Conservation (phyloP, 2,888 invertebrate genomes). For the Cephus pygmeus region DNA sequence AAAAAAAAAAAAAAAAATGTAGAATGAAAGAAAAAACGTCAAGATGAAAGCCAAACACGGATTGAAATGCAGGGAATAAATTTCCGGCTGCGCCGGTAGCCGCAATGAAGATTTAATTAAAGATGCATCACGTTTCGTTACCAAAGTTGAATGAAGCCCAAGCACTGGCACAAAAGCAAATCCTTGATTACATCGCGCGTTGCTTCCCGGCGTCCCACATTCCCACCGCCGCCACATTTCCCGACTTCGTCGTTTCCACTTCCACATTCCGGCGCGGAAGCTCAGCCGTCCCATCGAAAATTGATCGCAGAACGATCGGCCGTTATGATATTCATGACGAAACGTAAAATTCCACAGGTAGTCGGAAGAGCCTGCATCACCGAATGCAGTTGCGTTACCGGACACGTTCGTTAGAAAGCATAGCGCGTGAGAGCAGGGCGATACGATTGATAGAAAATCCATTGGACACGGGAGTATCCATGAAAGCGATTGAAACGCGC, state of each 20-base stretch:
- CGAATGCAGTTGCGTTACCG: background rate
- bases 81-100: background rate
- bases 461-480: background rate
- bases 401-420: too few relatives aligned
- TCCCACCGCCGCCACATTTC: slow-evolving; percentile 14
- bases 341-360: background rate
- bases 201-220: slow-evolving; percentile 19
- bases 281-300: background rate
- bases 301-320: background rate
- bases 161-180: slow-evolving; percentile 14
- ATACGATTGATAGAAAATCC: background rate
- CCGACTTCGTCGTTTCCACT: slow-evolving; percentile 18
- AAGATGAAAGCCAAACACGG: slow-evolving; percentile 34
- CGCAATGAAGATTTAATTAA: slow-evolving; percentile 51
- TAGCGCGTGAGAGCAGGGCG: background rate
- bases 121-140: slow-evolving; percentile 49
- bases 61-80: slow-evolving; percentile 43
- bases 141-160: slow-evolving; percentile 40
- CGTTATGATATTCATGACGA: background rate
- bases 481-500: background rate
- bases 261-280: background rate
- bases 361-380: too few relatives aligned
- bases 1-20: background rate
- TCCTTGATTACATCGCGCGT: slow-evolving; percentile 36
- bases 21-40: background rate